Percentiles rank a stretch among this genome's conserved stretches.
Conservation (phyloP, 2,888 invertebrate species). For the Rhingia rostrata region DNA sequence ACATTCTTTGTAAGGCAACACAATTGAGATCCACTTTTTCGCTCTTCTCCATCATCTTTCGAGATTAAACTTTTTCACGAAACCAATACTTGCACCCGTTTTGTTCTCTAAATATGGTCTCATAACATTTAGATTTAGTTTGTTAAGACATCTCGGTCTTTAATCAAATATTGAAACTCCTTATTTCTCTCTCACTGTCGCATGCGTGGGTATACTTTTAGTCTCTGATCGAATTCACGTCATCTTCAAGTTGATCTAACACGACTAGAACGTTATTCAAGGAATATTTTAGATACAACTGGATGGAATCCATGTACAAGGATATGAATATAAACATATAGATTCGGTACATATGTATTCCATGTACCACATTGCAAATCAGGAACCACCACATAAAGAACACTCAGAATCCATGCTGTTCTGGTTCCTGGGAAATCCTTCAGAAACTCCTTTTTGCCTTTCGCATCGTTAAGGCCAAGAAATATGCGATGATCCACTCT, state of each 20-base stretch:
- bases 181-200: too few species aligned
- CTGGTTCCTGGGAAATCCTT: slow-evolving; percentile 35
- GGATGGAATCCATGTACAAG: not conserved
- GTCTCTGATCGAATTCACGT: not conserved
- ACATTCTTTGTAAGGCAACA: too few species aligned
- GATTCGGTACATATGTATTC: not conserved
- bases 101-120: too few species aligned
- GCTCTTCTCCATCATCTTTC: too few species aligned
- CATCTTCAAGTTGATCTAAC: slow-evolving; percentile 21
- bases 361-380: slow-evolving; percentile 60
- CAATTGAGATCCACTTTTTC: too few species aligned
- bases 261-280: slow-evolving; percentile 11
- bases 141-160: too few species aligned
- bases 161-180: too few species aligned
- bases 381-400: slow-evolving; percentile 38
- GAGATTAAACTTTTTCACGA: too few species aligned
- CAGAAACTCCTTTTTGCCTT: slow-evolving; percentile 47
- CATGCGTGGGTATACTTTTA: too few species aligned
- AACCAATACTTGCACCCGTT: too few species aligned
- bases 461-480: slow-evolving; percentile 54
- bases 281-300: not conserved
- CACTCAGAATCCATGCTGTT: slow-evolving; percentile 21
- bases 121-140: too few species aligned
- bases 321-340: slow-evolving; percentile 10
- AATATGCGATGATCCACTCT: slow-evolving; percentile 63